Evolutionary conservation across 1,140 invertebrate species (phyloP).

Genomic region (Periplaneta americana): DNA sequence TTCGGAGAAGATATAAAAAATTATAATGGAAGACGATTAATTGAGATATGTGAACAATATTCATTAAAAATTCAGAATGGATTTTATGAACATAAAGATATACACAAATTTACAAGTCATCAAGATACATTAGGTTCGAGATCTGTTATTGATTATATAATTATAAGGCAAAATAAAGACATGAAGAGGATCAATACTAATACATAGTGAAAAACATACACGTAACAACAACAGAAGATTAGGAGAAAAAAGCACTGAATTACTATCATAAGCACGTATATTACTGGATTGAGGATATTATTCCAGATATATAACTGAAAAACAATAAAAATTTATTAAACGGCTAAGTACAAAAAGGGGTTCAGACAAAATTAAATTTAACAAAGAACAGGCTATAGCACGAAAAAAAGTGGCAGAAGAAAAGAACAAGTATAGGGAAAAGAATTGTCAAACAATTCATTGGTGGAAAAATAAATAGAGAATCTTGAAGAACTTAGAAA

Average conservation of each 20-base stretch:
- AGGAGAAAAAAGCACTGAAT: neutral
- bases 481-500: neutral
- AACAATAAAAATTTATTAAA: neutral
- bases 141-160: neutral
- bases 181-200: neutral
- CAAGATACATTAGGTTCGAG: neutral
- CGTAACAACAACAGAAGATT: neutral
- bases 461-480: neutral
- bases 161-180: neutral
- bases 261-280: neutral
- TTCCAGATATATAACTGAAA: no score
- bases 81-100: neutral
- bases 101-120: neutral
- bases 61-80: neutral
- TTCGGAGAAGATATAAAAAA: neutral
- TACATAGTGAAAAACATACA: neutral
- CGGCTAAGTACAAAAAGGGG: neutral
- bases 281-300: neutral
- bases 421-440: neutral
- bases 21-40: neutral
- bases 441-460: neutral
- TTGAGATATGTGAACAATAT: neutral
- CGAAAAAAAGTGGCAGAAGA: neutral
- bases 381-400: neutral
- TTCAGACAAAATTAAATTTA: neutral